Base-by-base conservation (phyloP, 2,888 invertebrate species). In the Meiosimyza platycephala region DNA sequence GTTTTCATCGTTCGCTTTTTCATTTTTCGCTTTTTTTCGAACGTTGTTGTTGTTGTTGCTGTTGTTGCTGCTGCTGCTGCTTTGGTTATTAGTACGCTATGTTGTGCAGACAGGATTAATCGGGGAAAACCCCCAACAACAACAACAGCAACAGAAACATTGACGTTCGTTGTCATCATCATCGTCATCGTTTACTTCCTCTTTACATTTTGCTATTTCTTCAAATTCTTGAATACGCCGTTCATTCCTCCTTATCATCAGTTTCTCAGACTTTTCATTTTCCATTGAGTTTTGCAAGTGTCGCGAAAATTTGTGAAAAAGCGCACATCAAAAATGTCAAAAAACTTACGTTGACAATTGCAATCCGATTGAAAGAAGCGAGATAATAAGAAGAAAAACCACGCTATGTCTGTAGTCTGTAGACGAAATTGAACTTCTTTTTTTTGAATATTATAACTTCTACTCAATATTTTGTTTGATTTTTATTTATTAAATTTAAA, bases 81-180 rank as follows among this genome's bases (percentile, higher is more conserved):
- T 71, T 74, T 18, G 11, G 60, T 76, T 72, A 73, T 74, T 77
- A 68, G 69, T 72, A 72, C 71, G 73, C 74, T 68, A 16, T 33
- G 40, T 66, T 71, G 71, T 54, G 77, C 77, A 83, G 82, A 83
- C 83, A 79, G 78, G 75, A 80, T 79, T 78, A 81, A 76, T 72
- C 66, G 81, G 55, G 80, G 80, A 78, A 83, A 80, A 74, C 77
- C 82, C 80, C 74, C 54, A 65, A 71, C 57, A 59, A 65, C 70
- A 13, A 16, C 40, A 51, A n/a, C n/a, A n/a, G n/a, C n/a, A n/a
- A 57, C 59, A 66, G 28, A 55, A 67, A 60, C 1, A 7, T 65
- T 55, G 47, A n/a, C 62, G 9, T 22, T 18, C 51, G 57, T 16
- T 60, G 59, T 47, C 59, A 75, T 72, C 70, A 68, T 72, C 74